Conservation (phyloP, 2,113 vertebrate species). For the Chlorodrepanis virens region DNA sequence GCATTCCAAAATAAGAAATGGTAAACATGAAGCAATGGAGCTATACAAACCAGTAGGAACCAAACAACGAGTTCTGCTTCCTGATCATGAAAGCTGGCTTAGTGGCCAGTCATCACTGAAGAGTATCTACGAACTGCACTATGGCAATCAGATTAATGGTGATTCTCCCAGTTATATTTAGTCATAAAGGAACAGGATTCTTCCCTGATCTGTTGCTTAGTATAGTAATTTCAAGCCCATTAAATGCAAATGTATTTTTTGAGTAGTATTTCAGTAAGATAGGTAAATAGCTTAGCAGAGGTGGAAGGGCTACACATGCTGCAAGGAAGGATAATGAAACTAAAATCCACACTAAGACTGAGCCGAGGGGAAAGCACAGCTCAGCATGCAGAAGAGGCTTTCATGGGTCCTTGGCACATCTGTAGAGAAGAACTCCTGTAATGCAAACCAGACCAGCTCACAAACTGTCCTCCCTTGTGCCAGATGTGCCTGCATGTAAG, state of each 20-base stretch:
- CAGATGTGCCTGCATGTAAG: neutral
- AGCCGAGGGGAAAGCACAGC: neutral
- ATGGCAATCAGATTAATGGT: neutral
- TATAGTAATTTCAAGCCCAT: neutral
- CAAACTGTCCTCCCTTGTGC: neutral
- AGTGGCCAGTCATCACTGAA: fast-evolving
- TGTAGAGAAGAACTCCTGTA: neutral
- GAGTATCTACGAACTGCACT: neutral
- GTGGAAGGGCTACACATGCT: neutral
- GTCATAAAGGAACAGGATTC: neutral
- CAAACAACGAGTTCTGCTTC: neutral
- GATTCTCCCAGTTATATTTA: neutral
- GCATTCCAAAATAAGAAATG: neutral
- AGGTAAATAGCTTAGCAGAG: neutral
- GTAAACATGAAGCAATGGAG: neutral
- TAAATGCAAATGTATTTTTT: neutral
- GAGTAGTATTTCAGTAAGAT: neutral
- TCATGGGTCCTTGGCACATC: neutral
- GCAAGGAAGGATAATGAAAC: neutral
- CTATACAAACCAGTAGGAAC: neutral
- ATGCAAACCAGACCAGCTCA: neutral
- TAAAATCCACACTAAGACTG: neutral
- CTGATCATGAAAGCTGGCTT: neutral
- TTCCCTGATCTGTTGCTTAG: neutral
- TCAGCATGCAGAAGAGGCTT: neutral